A percentile compares a stretch with the other conserved stretches of the same genome.
These are phyloP conservation scores for Drosophila pseudotalamancana DNA, from an alignment of 2,888 invertebrate species.

Conservation along the genomic window DNA sequence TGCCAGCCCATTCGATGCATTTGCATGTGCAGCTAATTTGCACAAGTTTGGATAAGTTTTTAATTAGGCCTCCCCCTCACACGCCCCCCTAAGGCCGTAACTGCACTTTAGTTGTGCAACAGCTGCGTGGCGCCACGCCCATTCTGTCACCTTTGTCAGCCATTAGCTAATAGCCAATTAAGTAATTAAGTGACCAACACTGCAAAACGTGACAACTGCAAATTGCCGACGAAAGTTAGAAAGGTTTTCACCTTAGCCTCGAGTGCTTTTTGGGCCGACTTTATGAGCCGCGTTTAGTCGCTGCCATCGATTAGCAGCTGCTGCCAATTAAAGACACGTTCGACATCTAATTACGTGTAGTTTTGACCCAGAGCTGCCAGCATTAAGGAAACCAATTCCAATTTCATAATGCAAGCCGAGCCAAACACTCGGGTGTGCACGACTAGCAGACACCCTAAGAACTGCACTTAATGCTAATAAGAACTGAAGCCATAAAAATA, in stretches of 20 bases:
- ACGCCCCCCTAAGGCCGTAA: too few species aligned
- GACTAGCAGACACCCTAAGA: too few species aligned
- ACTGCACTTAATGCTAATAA: too few species aligned
- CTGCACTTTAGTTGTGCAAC: constrained; percentile 22
- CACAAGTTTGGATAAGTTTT: constrained; percentile 5
- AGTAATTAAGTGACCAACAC: constrained; percentile 63
- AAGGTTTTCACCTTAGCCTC: constrained; percentile 33
- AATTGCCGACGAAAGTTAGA: constrained; percentile 40
- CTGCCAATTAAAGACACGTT: constrained; percentile 59
- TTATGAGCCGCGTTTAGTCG: constrained; percentile 26
- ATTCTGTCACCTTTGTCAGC: constrained; percentile 14
- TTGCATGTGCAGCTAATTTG: constrained; percentile 27
- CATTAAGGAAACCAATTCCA: constrained; percentile 70
- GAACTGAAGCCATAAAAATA: too few species aligned
- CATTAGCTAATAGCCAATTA: constrained; percentile 75
- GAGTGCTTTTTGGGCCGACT: constrained; percentile 30
- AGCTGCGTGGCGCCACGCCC: constrained; percentile 14
- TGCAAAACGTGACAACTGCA: constrained; percentile 54
- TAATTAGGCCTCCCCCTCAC: constrained; percentile 17
- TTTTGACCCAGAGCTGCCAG: constrained; percentile 68
- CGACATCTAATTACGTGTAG: constrained; percentile 58
- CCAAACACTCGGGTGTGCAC: too few species aligned
- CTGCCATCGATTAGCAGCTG: constrained; percentile 60
- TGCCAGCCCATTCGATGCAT: constrained; percentile 7
- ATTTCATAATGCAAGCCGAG: constrained; percentile 35